phyloP scores from a whole-genome alignment of 2,113 vertebrate species.

The Illadopsis cleaveri region DNA sequence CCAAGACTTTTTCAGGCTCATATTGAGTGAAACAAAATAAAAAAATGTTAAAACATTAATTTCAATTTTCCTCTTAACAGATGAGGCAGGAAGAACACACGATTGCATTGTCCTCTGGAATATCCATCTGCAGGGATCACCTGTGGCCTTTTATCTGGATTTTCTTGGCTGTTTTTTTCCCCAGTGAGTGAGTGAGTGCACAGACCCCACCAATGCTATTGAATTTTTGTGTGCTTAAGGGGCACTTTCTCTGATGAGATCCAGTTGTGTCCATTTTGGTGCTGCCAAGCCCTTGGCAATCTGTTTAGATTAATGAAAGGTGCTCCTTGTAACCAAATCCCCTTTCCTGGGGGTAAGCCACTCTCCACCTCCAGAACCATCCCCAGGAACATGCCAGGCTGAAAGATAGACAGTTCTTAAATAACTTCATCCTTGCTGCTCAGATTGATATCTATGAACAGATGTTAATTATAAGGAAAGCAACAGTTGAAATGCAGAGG shows the following conservation, averaged over 20 bases:
- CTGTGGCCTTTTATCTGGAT: constrained; percentile 9
- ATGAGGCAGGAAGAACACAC: not conserved
- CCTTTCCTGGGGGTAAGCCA: constrained; percentile 54
- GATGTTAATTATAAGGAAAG: constrained; percentile 72
- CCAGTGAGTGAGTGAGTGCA: not conserved
- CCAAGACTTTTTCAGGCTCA: not conserved
- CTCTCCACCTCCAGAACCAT: constrained; percentile 50
- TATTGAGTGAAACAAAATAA: not conserved
- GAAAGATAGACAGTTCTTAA: constrained; percentile 52
- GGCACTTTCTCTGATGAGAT: constrained; percentile 70
- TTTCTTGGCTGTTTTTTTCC: not conserved
- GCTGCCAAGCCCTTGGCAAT: constrained; percentile 65
- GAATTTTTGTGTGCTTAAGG: constrained; percentile 23
- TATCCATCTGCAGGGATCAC: not conserved
- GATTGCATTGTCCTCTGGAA: not conserved
- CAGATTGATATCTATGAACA: constrained; percentile 63
- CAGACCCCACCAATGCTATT: not conserved
- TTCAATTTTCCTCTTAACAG: not conserved
- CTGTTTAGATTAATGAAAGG: constrained; percentile 75
- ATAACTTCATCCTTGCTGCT: constrained; percentile 21
- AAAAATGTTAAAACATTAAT: not conserved
- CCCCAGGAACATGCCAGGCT: constrained; percentile 19
- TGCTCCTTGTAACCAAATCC: constrained; percentile 75
- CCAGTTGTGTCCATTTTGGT: constrained; percentile 69
- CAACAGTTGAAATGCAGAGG: constrained; percentile 55